Conservation (phyloP, 2,888 invertebrate genomes). For the Pseudococcus viburni region DNA sequence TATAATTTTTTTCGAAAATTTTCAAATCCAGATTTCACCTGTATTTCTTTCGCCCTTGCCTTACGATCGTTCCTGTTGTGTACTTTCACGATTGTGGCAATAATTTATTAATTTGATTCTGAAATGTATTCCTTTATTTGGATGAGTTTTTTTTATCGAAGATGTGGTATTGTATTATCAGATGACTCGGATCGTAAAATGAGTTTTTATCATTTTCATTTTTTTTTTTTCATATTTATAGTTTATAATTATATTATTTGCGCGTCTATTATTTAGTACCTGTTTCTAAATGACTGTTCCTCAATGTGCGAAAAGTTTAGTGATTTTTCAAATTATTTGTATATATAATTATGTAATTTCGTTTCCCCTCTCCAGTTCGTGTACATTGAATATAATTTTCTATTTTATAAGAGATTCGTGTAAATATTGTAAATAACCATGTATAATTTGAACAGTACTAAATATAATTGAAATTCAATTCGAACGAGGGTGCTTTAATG, state of each 20-base stretch:
- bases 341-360: neutral
- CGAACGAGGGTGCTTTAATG: neutral
- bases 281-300: conserved; percentile 54
- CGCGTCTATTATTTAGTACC: neutral
- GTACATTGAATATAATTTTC: neutral
- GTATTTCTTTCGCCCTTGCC: neutral
- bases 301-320: conserved; percentile 47
- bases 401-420: conserved; percentile 30
- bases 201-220: neutral
- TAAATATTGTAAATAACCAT: conserved; percentile 41
- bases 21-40: neutral
- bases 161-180: no score
- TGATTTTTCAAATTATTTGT: conserved; percentile 44
- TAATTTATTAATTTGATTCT: neutral
- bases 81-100: conserved; percentile 5
- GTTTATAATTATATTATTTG: conserved; percentile 2
- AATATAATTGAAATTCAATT: conserved; percentile 16
- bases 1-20: neutral
- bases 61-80: neutral
- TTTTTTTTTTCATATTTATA: neutral
- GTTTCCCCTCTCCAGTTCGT: neutral
- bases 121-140: neutral
- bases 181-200: neutral
- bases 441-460: conserved; percentile 18
- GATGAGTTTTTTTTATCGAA: neutral